phyloP scores from a whole-genome alignment of 2,113 vertebrate genomes.

The Panthera leo region DNA sequence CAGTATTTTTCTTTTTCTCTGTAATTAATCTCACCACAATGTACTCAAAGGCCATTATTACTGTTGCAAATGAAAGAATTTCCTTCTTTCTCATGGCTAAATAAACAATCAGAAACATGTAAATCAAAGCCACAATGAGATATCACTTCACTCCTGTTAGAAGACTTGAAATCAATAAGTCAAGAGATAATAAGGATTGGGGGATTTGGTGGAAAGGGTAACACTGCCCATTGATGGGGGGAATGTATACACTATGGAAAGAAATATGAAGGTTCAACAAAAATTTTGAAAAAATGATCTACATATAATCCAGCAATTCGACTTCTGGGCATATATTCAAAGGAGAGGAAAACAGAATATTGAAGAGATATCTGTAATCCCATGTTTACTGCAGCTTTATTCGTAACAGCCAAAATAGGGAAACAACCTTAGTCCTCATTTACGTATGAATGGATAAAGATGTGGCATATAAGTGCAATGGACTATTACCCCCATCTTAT shows the following conservation, averaged over 20 bases:
- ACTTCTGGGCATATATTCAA: background rate
- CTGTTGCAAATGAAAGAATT: background rate
- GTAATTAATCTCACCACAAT: background rate
- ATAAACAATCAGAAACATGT: background rate
- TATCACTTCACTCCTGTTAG: background rate
- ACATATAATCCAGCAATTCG: background rate
- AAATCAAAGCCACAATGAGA: background rate
- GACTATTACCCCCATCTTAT: background rate
- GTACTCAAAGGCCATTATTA: background rate
- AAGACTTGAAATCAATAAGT: background rate
- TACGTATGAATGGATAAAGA: background rate
- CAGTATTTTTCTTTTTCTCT: background rate
- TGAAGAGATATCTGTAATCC: background rate
- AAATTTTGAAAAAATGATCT: background rate
- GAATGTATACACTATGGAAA: background rate
- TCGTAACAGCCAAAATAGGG: background rate
- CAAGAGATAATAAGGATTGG: background rate
- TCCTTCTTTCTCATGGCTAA: background rate
- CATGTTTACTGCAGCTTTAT: background rate
- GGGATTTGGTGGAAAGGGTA: background rate
- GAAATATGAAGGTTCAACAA: background rate
- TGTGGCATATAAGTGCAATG: background rate
- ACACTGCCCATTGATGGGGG: background rate
- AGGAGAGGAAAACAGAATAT: background rate
- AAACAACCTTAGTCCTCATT: background rate